These are phyloP conservation scores for Reticulitermes speratus DNA, from an alignment of 1,140 invertebrate genomes.

Conservation along the genomic window DNA sequence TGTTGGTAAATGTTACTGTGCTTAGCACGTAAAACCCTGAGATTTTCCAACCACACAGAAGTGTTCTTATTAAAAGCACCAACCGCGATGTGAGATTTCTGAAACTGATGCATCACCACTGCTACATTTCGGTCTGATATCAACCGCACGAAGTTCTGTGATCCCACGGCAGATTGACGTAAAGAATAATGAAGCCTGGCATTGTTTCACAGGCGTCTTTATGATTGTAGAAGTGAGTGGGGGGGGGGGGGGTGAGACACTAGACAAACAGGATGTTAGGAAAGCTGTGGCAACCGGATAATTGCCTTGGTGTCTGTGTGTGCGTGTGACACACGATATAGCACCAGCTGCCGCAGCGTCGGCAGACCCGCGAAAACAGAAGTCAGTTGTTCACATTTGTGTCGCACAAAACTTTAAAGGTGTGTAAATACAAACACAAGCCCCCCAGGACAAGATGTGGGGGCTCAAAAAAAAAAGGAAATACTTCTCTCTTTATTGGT, in stretches of 20 bases:
- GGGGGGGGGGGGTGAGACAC: background rate
- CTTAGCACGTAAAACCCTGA: too few species aligned
- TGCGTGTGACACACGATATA: background rate
- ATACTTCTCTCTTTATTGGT: background rate
- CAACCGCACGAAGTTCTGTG: background rate
- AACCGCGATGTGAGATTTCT: too few species aligned
- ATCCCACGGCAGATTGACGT: background rate
- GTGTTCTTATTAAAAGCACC: too few species aligned
- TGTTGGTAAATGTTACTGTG: too few species aligned
- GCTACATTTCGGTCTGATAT: too few species aligned
- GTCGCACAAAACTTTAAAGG: background rate
- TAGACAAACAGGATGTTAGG: background rate
- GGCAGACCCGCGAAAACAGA: background rate
- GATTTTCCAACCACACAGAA: too few species aligned
- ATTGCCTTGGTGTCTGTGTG: background rate
- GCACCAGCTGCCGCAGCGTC: background rate
- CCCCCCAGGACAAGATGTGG: background rate
- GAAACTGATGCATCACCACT: too few species aligned
- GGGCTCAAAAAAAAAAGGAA: background rate
- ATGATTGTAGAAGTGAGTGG: background rate
- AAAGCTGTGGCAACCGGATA: background rate
- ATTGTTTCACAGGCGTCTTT: background rate
- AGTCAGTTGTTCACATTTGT: constrained; percentile 2
- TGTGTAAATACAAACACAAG: background rate
- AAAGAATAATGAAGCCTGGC: background rate